Conservation (phyloP, 1,140 invertebrate species). For the Oryctes rhinoceros region DNA sequence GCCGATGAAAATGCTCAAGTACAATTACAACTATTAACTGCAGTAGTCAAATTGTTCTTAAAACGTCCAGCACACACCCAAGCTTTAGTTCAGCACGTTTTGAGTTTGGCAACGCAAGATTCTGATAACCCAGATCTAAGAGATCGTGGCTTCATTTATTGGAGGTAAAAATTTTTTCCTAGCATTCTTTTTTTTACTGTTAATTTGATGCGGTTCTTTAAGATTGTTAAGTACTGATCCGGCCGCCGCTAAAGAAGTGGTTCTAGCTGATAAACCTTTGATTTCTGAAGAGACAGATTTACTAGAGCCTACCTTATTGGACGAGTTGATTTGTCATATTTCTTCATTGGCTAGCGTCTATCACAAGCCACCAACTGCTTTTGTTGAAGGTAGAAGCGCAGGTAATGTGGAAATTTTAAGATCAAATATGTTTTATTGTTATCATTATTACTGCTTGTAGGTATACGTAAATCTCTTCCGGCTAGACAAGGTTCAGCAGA, state of each 20-base stretch:
- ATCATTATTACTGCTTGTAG: constrained; percentile 29
- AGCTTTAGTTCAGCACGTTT: constrained; percentile 94
- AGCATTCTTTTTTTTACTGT: not conserved
- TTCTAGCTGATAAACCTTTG: constrained; percentile 98
- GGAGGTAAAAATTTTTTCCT: constrained; percentile 70
- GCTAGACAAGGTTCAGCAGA: constrained; percentile 60
- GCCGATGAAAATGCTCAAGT: constrained; percentile 99
- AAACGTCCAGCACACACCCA: constrained; percentile 98
- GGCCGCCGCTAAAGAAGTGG: constrained; percentile 97
- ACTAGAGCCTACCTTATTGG: constrained; percentile 95
- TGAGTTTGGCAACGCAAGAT: constrained; percentile 94
- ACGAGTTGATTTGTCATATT: constrained; percentile 99
- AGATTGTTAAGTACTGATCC: constrained; percentile 95
- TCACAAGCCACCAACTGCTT: constrained; percentile 98
- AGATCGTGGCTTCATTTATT: constrained; percentile 99
- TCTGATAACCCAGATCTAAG: constrained; percentile 99
- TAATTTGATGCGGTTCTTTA: not conserved
- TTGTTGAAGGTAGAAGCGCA: constrained; percentile 83
- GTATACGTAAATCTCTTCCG: constrained; percentile 64
- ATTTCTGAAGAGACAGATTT: constrained; percentile 99
- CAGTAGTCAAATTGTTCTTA: constrained; percentile 98
- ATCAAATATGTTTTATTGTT: constrained; percentile 1
- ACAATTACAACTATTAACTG: constrained; percentile 95
- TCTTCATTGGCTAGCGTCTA: constrained; percentile 98
- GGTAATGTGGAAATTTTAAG: constrained; percentile 49